Conservation (phyloP, 2,888 invertebrate species). For the Aphodius sticticus region DNA sequence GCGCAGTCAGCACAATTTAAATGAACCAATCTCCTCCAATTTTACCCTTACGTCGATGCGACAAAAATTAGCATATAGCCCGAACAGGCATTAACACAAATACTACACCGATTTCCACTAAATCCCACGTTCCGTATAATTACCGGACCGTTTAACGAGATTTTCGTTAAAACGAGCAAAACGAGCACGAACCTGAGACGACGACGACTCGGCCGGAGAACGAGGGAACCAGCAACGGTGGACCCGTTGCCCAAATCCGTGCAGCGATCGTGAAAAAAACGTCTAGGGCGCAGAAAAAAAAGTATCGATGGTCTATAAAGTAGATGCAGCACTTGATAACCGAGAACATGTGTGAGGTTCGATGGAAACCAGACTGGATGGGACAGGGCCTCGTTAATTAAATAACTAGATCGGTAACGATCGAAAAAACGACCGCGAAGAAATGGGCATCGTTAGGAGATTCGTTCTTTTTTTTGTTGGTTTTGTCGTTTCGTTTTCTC, state of each 20-base stretch:
- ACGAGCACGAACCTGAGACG: background rate
- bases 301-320: constrained; percentile 52
- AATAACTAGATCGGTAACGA: constrained; percentile 59
- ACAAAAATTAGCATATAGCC: background rate
- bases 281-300: constrained; percentile 41
- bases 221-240: background rate
- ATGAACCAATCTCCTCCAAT: background rate
- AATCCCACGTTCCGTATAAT: constrained; percentile 4
- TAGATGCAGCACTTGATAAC: constrained; percentile 59
- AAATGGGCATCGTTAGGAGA: constrained; percentile 30
- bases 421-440: constrained; percentile 52
- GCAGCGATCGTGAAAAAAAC: background rate
- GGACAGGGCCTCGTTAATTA: constrained; percentile 59
- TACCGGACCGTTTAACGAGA: constrained; percentile 4
- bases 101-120: background rate
- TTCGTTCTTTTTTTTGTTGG: background rate
- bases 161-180: background rate
- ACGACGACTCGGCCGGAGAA: background rate
- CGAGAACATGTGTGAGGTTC: constrained; percentile 60
- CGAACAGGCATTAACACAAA: background rate
- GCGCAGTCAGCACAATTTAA: background rate
- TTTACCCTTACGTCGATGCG: background rate
- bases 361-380: constrained; percentile 57
- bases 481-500: background rate
- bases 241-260: background rate